phyloP scores from a whole-genome alignment of 2,888 invertebrate genomes.

The Adelognathus sp. region DNA sequence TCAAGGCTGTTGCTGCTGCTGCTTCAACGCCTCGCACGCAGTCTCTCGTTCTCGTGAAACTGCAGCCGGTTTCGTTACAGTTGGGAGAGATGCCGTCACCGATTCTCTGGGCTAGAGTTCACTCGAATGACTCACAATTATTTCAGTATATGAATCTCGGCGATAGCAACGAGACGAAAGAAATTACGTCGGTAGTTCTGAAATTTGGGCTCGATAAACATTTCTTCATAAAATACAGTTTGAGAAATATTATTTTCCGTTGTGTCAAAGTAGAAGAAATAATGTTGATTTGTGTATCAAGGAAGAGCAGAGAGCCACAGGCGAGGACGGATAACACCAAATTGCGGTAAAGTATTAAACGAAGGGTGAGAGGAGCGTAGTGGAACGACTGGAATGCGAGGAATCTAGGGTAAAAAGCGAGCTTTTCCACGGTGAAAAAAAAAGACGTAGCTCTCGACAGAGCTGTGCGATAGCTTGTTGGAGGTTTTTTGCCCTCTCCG shows the following conservation, averaged over 20 bases:
- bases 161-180: constrained; percentile 45
- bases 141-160: constrained; percentile 57
- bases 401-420: constrained; percentile 7
- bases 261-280: neutral
- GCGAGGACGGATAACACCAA: neutral
- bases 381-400: constrained; percentile 17
- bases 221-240: neutral
- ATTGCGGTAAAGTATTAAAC: constrained; percentile 37
- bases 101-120: constrained; percentile 30
- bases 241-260: neutral
- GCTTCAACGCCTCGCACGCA: constrained; percentile 49
- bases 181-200: neutral
- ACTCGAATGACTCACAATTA: constrained; percentile 33
- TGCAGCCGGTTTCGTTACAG: constrained; percentile 13
- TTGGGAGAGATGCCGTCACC: constrained; percentile 16
- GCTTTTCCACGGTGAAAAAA: constrained; percentile 8
- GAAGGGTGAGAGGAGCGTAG: neutral
- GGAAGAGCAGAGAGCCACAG: neutral
- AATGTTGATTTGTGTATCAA: constrained; percentile 6
- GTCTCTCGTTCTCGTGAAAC: constrained; percentile 50
- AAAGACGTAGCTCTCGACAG: neutral
- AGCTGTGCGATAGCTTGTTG: neutral
- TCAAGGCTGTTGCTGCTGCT: constrained; percentile 63
- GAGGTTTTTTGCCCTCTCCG: neutral
- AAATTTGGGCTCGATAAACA: neutral